Evolutionary conservation across 2,888 invertebrate species (phyloP).

Genomic region (Cheilosia scutellata): DNA sequence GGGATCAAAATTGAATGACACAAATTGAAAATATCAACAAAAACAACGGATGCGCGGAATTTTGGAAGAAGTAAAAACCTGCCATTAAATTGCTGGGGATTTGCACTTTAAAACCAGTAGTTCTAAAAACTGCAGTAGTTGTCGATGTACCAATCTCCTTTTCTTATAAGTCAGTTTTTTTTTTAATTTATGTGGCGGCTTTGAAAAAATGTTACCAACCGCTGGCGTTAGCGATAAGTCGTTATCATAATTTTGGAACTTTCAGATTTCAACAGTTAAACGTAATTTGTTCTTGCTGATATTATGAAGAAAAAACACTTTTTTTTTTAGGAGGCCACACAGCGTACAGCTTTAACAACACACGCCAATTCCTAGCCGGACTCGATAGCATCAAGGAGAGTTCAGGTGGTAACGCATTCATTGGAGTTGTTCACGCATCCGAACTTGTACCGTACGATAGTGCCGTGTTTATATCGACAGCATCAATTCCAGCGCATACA

Average conservation of each 20-base stretch:
- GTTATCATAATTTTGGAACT: too few relatives aligned
- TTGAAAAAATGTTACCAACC: neutral
- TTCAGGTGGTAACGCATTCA: conserved; percentile 86
- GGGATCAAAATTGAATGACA: too few relatives aligned
- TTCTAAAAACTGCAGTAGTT: too few relatives aligned
- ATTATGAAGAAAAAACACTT: neutral
- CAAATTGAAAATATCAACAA: too few relatives aligned
- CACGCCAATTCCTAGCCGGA: conserved; percentile 83
- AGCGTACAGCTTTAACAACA: conserved; percentile 83
- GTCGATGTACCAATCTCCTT: too few relatives aligned
- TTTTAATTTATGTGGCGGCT: neutral
- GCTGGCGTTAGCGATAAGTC: too few relatives aligned
- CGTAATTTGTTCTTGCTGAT: neutral
- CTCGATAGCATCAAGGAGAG: conserved; percentile 82
- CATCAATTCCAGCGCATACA: conserved; percentile 85
- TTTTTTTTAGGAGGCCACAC: conserved; percentile 80
- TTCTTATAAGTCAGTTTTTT: too few relatives aligned
- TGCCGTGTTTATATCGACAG: conserved; percentile 87
- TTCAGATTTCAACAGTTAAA: too few relatives aligned
- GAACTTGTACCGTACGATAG: conserved; percentile 87
- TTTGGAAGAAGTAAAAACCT: too few relatives aligned
- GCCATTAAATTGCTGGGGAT: too few relatives aligned
- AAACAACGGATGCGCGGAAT: too few relatives aligned
- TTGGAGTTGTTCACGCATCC: conserved; percentile 86
- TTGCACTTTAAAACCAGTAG: too few relatives aligned